Percentiles rank a stretch among this genome's conserved stretches.
Evolutionary conservation across 2,113 vertebrate genomes (phyloP).

Genomic region (Lampris incognitus): DNA sequence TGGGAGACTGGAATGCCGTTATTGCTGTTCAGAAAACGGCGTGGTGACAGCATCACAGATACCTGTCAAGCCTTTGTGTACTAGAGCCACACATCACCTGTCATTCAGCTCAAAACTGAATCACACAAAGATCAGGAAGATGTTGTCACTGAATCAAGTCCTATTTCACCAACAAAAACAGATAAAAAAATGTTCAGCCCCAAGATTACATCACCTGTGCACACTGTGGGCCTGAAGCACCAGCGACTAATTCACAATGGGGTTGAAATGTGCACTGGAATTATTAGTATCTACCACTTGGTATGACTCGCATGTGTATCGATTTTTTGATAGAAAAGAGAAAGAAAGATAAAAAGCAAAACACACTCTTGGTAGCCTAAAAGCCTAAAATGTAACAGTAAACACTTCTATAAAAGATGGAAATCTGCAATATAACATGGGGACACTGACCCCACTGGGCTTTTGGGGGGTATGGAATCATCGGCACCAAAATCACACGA

Average conservation of each 20-base stretch:
- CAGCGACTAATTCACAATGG: slow-evolving; percentile 13
- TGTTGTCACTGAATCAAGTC: slow-evolving; percentile 37
- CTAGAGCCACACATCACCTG: slow-evolving; percentile 16
- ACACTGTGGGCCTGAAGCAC: slow-evolving; percentile 4
- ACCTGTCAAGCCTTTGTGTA: slow-evolving; percentile 34
- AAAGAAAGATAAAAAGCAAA: too few species aligned
- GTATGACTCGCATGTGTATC: not conserved
- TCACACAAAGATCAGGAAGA: slow-evolving; percentile 49
- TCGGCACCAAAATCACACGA: too few species aligned
- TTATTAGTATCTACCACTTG: slow-evolving; percentile 10
- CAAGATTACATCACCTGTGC: slow-evolving; percentile 38
- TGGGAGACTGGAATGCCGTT: slow-evolving; percentile 45
- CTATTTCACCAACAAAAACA: slow-evolving; percentile 18
- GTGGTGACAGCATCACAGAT: slow-evolving; percentile 25
- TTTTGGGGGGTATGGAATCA: too few species aligned
- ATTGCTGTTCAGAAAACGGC: slow-evolving; percentile 42
- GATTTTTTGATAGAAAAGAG: too few species aligned
- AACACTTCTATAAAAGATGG: too few species aligned
- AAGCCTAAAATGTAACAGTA: too few species aligned
- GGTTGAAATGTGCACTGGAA: slow-evolving; percentile 9
- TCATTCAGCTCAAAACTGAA: slow-evolving; percentile 44
- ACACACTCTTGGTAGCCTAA: too few species aligned
- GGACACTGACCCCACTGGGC: too few species aligned
- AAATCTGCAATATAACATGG: too few species aligned
- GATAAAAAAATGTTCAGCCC: not conserved